These are phyloP conservation scores for Agriotes lineatus DNA, from an alignment of 2,888 invertebrate genomes.

Conservation along the genomic window DNA sequence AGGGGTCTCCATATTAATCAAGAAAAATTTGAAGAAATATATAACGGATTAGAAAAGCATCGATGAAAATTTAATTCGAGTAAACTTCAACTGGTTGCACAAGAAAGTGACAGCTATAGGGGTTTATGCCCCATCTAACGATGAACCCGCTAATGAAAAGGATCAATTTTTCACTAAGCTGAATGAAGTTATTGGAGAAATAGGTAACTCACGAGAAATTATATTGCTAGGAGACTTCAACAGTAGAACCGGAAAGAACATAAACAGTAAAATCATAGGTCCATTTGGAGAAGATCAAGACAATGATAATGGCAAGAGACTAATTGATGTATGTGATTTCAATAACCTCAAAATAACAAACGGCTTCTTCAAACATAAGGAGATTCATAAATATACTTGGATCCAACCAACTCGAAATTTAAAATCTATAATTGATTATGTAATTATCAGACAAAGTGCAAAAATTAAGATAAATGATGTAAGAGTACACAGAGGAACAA, in stretches of 20 bases:
- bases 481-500: not conserved
- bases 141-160: not conserved
- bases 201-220: not conserved
- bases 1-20: not conserved
- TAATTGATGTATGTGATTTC: not conserved
- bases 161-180: not conserved
- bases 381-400: not conserved
- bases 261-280: not conserved
- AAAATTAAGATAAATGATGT: not conserved
- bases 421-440: no score
- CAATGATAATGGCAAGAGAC: not conserved
- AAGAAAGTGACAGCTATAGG: not conserved
- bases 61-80: not conserved
- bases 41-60: not conserved
- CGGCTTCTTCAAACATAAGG: no score
- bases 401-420: not conserved
- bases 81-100: not conserved
- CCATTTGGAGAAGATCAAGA: not conserved
- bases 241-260: not conserved
- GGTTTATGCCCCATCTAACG: not conserved
- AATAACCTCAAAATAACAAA: not conserved
- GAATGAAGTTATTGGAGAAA: not conserved
- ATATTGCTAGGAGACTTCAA: not conserved
- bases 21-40: no score
- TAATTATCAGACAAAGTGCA: not conserved